Percentiles rank a stretch among this genome's conserved stretches.
Evolutionary conservation across 2,888 invertebrate species (phyloP).

Genomic region (Tricholauxania praeusta): DNA sequence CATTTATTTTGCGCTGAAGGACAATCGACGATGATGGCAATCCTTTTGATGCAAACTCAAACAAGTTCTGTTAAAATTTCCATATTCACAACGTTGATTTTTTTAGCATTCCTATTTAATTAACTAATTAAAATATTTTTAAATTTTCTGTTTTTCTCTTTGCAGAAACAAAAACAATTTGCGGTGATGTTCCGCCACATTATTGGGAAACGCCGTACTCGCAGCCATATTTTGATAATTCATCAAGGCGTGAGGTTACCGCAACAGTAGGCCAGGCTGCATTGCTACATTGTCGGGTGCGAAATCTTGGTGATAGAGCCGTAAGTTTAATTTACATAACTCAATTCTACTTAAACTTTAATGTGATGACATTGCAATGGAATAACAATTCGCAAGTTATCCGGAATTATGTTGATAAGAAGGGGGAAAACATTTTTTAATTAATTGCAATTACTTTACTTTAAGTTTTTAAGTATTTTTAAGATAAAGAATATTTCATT

Average conservation of each 20-base stretch:
- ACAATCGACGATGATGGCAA: too few species aligned
- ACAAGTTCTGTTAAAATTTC: too few species aligned
- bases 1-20: too few species aligned
- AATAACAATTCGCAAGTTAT: too few species aligned
- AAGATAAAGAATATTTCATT: too few species aligned
- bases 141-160: slow-evolving; percentile 30
- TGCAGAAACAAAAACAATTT: slow-evolving; percentile 63
- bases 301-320: slow-evolving; percentile 89
- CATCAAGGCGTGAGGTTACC: slow-evolving; percentile 84
- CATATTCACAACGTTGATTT: too few species aligned
- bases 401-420: too few species aligned
- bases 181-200: slow-evolving; percentile 67
- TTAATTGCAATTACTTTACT: too few species aligned
- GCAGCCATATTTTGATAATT: slow-evolving; percentile 91
- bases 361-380: background rate
- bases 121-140: slow-evolving; percentile 24
- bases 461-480: too few species aligned
- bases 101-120: slow-evolving; percentile 17
- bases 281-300: slow-evolving; percentile 85
- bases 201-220: slow-evolving; percentile 76
- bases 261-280: slow-evolving; percentile 90
- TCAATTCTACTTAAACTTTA: background rate
- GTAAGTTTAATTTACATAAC: slow-evolving; percentile 73
- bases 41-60: too few species aligned
- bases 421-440: too few species aligned